Evolutionary conservation across 1,140 invertebrate genomes (phyloP).

Genomic region (Wasmannia auropunctata): DNA sequence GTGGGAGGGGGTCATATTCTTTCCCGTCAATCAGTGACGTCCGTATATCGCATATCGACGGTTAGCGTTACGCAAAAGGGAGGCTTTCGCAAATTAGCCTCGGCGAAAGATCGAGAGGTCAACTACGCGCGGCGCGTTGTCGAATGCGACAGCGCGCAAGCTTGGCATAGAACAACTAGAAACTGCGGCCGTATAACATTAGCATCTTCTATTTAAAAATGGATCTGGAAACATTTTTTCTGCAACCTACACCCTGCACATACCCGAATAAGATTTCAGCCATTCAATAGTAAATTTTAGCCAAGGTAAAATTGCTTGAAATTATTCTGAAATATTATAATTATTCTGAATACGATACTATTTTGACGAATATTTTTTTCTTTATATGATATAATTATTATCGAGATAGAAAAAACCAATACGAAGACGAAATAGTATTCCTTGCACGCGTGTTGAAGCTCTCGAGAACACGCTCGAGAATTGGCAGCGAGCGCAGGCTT

Average conservation of each 20-base stretch:
- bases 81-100: constrained; percentile 66
- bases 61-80: constrained; percentile 62
- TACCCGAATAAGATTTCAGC: background rate
- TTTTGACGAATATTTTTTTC: background rate
- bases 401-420: background rate
- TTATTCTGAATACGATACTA: too few species aligned
- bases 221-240: background rate
- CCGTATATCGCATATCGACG: constrained; percentile 3
- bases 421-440: background rate
- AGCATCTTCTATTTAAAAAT: background rate
- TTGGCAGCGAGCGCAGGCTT: background rate
- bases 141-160: background rate
- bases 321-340: too few species aligned
- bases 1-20: constrained; percentile 60
- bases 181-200: background rate
- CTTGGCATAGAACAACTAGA: constrained; percentile 5
- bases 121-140: background rate
- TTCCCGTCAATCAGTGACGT: constrained; percentile 54
- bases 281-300: background rate
- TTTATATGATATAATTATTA: background rate
- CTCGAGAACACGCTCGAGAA: background rate
- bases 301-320: background rate
- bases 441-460: too few species aligned
- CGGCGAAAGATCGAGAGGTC: constrained; percentile 48
- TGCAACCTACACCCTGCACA: background rate